A percentile compares a stretch with the other conserved stretches of the same genome.
Conservation (phyloP, 2,888 invertebrate genomes). For the Drosophila macrothrix region DNA sequence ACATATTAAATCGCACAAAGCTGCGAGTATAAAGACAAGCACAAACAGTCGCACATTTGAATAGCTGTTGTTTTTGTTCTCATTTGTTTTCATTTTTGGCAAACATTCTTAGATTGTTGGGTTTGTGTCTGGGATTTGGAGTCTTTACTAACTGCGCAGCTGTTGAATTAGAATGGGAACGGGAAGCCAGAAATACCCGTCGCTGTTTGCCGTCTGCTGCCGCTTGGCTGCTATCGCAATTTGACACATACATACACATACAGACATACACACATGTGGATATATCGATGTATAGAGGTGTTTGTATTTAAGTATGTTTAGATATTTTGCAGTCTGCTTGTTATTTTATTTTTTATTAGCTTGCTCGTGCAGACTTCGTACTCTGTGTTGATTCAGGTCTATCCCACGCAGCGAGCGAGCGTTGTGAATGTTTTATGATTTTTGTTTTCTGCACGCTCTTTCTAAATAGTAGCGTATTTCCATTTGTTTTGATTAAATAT, state of each 20-base stretch:
- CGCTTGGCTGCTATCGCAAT: slow-evolving; percentile 11
- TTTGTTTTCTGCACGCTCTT: slow-evolving; percentile 66
- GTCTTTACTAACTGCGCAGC: slow-evolving; percentile 36
- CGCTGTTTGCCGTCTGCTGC: slow-evolving; percentile 5
- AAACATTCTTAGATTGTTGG: slow-evolving; percentile 20
- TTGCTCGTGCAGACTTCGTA: slow-evolving; percentile 16
- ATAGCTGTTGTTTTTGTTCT: not conserved
- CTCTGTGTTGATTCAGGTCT: slow-evolving; percentile 65
- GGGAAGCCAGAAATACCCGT: slow-evolving; percentile 40
- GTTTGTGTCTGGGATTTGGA: slow-evolving; percentile 11
- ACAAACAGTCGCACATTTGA: slow-evolving; percentile 16
- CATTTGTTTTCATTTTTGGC: slow-evolving; percentile 11
- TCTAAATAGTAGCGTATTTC: slow-evolving; percentile 63
- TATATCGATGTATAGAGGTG: not conserved
- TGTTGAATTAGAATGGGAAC: slow-evolving; percentile 40
- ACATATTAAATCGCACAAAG: not conserved
- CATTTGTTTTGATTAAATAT: slow-evolving; percentile 31
- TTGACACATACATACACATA: slow-evolving; percentile 6
- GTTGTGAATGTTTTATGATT: slow-evolving; percentile 16
- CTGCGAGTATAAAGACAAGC: slow-evolving; percentile 24
- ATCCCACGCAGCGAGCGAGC: slow-evolving; percentile 21
- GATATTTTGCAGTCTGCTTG: slow-evolving; percentile 38
- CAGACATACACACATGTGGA: not conserved
- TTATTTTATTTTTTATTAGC: slow-evolving; percentile 21
- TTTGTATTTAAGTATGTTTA: slow-evolving; percentile 1